phyloP scores from a whole-genome alignment of 35 echinoderm and acorn worm genomes.

The Heliocidaris erythrogramma region DNA sequence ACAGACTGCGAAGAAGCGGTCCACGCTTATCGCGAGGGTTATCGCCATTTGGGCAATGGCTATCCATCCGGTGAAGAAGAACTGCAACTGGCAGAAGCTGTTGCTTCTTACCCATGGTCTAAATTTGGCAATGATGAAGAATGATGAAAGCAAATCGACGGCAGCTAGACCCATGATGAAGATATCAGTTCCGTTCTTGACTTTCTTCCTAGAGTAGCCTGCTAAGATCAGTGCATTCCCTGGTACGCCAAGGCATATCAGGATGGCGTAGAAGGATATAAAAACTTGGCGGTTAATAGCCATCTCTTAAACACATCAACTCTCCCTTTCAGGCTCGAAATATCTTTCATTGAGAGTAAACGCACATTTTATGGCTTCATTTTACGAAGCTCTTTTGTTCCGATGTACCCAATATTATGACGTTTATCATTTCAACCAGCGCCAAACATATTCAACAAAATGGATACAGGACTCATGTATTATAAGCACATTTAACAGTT shows the following conservation, averaged over 20 bases:
- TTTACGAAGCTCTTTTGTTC: no score
- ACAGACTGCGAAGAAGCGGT: conserved; percentile 59
- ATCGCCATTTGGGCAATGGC: conserved; percentile 36
- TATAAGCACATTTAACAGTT: neutral
- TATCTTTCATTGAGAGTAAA: neutral
- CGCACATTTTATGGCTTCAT: no score
- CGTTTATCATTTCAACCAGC: neutral
- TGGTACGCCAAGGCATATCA: conserved; percentile 40
- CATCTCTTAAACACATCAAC: neutral
- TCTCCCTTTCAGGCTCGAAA: neutral
- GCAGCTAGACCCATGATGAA: conserved; percentile 61
- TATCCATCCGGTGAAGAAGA: neutral
- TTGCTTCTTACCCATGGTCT: conserved; percentile 12
- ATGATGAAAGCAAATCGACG: conserved; percentile 47
- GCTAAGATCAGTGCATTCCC: conserved; percentile 48
- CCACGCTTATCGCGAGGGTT: conserved; percentile 49
- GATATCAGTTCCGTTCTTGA: conserved; percentile 55
- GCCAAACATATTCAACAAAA: neutral
- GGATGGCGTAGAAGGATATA: conserved; percentile 25
- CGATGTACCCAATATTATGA: no score
- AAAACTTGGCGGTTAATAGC: conserved; percentile 7
- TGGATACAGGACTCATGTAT: neutral
- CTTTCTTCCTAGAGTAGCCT: conserved; percentile 42
- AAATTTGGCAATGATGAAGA: conserved; percentile 29
- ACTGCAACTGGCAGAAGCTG: conserved; percentile 36